Percentiles rank a stretch among this genome's conserved stretches.
Evolutionary conservation across 2,888 invertebrate genomes (phyloP).

Genomic region (Argynnis bischoffii): DNA sequence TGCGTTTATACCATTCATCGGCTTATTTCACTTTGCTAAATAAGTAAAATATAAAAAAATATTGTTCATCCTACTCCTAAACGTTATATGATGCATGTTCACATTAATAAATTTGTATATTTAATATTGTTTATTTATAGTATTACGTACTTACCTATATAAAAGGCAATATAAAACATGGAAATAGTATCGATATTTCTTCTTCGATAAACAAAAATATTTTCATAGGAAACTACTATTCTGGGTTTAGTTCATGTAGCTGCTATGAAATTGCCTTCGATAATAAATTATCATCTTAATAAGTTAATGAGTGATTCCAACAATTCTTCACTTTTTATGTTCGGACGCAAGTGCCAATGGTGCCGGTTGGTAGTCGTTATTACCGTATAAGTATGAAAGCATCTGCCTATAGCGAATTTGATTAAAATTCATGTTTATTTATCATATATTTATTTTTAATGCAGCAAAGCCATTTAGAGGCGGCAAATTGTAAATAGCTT

Average conservation of each 20-base stretch:
- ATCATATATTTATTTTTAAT: constrained; percentile 49
- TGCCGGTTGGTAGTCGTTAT: constrained; percentile 64
- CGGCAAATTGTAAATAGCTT: constrained; percentile 29
- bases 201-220: not conserved
- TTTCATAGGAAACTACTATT: constrained; percentile 1
- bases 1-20: constrained; percentile 42
- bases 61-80: constrained; percentile 2
- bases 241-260: constrained; percentile 41
- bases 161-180: too few relatives aligned
- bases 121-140: not conserved
- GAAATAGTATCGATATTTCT: too few relatives aligned
- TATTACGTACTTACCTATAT: too few relatives aligned
- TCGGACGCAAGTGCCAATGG: constrained; percentile 46
- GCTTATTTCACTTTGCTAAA: constrained; percentile 37
- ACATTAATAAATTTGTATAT: not conserved
- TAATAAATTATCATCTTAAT: constrained; percentile 80
- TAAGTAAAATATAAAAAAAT: constrained; percentile 20
- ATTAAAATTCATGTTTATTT: constrained; percentile 81
- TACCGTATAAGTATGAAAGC: constrained; percentile 69
- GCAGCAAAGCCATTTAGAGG: constrained; percentile 32
- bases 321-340: constrained; percentile 74
- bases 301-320: constrained; percentile 78
- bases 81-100: constrained; percentile 4
- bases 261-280: constrained; percentile 69
- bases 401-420: constrained; percentile 81